phyloP scores from a whole-genome alignment of 2,797 vertebrate genomes.

The Lithobates sylvaticus region DNA sequence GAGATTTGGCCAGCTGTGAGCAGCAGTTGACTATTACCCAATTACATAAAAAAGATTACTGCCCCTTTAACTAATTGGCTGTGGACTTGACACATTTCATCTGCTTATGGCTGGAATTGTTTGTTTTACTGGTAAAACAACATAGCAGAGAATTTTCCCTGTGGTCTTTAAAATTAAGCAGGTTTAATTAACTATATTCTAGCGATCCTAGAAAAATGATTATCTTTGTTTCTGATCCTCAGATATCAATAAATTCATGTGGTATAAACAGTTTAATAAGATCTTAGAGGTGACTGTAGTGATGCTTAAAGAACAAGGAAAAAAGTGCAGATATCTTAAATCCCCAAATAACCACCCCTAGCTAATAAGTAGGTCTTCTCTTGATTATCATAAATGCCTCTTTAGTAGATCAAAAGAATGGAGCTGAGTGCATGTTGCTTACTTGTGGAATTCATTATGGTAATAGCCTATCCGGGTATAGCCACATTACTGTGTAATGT shows the following conservation, averaged over 20 bases:
- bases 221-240: not conserved
- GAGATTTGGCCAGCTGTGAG: not conserved
- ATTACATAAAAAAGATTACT: not conserved
- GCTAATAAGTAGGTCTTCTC: constrained; percentile 68
- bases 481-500: constrained; percentile 45
- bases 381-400: constrained; percentile 74
- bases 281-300: constrained; percentile 36
- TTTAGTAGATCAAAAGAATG: constrained; percentile 74
- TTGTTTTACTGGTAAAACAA: not conserved
- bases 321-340: constrained; percentile 61
- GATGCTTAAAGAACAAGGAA: constrained; percentile 18
- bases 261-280: constrained; percentile 58
- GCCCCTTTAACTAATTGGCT: not conserved
- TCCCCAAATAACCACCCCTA: constrained; percentile 57
- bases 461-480: constrained; percentile 70
- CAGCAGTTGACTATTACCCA: constrained; percentile 5
- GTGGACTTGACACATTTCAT: not conserved
- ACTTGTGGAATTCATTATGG: constrained; percentile 77
- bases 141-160: not conserved
- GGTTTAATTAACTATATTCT: not conserved
- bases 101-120: not conserved
- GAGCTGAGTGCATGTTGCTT: constrained; percentile 72
- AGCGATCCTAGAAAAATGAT: not conserved
- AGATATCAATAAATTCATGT: constrained; percentile 14
- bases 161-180: not conserved